A percentile compares a stretch with the other conserved stretches of the same genome.
Conservation (phyloP, 2,113 vertebrate genomes). For the Atherinomorus stipes region DNA sequence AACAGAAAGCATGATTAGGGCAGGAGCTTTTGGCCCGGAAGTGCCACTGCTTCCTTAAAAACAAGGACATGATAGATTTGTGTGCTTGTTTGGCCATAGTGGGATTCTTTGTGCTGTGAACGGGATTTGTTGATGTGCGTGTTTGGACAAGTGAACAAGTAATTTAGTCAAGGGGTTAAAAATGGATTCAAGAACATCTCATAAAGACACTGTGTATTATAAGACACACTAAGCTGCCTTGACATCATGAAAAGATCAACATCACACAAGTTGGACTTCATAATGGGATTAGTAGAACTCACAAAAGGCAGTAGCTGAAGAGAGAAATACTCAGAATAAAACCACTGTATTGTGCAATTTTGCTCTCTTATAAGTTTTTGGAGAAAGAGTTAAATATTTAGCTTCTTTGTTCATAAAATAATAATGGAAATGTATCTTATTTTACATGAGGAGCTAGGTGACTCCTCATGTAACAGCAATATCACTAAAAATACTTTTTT, state of each 20-base stretch:
- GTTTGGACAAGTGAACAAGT: constrained; percentile 47
- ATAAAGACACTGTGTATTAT: constrained; percentile 36
- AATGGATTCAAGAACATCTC: constrained; percentile 47
- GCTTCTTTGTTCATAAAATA: constrained; percentile 4
- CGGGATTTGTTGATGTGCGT: constrained; percentile 46
- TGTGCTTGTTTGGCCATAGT: constrained; percentile 12
- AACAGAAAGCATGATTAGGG: constrained; percentile 65
- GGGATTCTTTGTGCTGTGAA: constrained; percentile 51
- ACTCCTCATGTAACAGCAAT: background rate
- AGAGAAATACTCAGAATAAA: background rate
- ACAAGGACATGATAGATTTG: constrained; percentile 71
- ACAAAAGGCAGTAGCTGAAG: constrained; percentile 7
- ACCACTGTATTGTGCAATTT: background rate
- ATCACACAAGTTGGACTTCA: constrained; percentile 31
- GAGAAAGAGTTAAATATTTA: constrained; percentile 15
- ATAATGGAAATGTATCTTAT: background rate
- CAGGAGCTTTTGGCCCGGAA: constrained; percentile 47
- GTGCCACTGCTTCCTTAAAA: constrained; percentile 41
- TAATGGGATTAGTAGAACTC: constrained; percentile 20
- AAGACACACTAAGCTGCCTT: constrained; percentile 39
- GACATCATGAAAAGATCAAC: constrained; percentile 42
- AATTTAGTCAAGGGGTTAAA: constrained; percentile 47
- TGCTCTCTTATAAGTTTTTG: background rate
- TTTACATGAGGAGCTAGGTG: no score
- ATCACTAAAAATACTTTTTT: background rate